These are phyloP conservation scores for Homalodisca vitripennis DNA, from an alignment of 1,140 invertebrate genomes.

Conservation along the genomic window DNA sequence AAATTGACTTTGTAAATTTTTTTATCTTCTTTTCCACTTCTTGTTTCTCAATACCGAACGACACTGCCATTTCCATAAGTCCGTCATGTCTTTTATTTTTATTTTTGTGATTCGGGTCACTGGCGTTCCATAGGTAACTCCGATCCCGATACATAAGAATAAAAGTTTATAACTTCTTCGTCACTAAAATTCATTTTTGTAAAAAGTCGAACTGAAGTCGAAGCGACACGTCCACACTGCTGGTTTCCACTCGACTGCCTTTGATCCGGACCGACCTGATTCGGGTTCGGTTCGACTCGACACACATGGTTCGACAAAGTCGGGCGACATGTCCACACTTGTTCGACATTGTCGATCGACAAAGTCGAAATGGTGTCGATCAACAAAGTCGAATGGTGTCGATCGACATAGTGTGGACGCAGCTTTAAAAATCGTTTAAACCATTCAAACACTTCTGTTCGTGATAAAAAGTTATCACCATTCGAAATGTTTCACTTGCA, in stretches of 20 bases:
- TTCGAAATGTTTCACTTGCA: no score
- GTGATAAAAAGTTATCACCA: no score
- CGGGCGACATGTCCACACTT: conserved; percentile 31
- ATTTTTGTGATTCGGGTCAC: conserved; percentile 32
- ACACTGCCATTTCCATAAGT: conserved; percentile 34
- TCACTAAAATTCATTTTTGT: conserved; percentile 30
- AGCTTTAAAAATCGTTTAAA: no score
- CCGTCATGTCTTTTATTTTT: conserved; percentile 35
- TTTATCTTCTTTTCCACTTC: conserved; percentile 38
- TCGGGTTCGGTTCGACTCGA: conserved; percentile 32
- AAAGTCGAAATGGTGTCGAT: no score
- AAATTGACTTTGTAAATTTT: conserved; percentile 38
- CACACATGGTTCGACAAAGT: conserved; percentile 1
- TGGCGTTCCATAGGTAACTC: conserved; percentile 31
- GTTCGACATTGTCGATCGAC: conserved; percentile 31
- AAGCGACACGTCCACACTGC: conserved; percentile 14
- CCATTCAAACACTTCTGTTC: no score
- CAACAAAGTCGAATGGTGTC: no score
- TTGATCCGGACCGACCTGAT: conserved; percentile 34
- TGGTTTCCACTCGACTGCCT: conserved; percentile 24
- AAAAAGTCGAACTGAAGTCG: background rate
- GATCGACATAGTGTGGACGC: no score
- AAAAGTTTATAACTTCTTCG: conserved; percentile 22
- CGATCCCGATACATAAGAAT: conserved; percentile 33
- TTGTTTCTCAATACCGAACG: conserved; percentile 35